Percentiles rank a stretch among this genome's conserved stretches.
These are phyloP conservation scores for Lethenteron reissneri DNA, from an alignment of 2,113 vertebrate genomes.

Conservation along the genomic window DNA sequence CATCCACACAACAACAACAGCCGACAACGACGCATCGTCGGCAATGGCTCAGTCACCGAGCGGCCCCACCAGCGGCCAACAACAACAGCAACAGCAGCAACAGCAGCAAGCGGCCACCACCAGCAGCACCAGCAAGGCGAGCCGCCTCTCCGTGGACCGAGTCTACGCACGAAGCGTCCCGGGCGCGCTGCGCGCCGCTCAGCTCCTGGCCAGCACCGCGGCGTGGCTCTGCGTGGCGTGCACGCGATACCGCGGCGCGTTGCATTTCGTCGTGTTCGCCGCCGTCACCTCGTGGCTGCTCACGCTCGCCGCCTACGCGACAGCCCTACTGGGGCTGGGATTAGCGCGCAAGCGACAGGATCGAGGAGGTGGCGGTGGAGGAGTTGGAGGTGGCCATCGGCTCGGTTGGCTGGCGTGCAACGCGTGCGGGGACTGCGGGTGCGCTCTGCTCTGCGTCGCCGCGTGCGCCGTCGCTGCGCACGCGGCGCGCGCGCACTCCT, in stretches of 20 bases:
- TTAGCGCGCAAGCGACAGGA: neutral
- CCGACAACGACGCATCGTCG: no score
- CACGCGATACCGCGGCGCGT: neutral
- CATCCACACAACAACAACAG: no score
- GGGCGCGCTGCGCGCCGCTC: conserved; percentile 2
- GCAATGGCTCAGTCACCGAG: no score
- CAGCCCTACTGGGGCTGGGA: neutral
- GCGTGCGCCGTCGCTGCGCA: neutral
- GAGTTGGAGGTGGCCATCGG: neutral
- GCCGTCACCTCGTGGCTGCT: conserved; percentile 3
- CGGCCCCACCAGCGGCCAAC: no score
- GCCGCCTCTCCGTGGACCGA: neutral
- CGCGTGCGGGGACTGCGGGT: neutral
- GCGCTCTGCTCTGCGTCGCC: neutral
- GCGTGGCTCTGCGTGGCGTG: conserved; percentile 5
- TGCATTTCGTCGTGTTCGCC: neutral
- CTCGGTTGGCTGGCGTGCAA: neutral
- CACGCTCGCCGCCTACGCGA: neutral
- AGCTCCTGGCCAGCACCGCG: neutral
- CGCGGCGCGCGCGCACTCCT: neutral
- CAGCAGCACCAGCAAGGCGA: no score
- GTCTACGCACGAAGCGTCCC: neutral
- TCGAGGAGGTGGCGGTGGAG: neutral
- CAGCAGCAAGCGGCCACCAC: no score
- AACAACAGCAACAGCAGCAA: no score